Conservation (phyloP, 2,888 invertebrate species). For the Phyto melanocephala region DNA sequence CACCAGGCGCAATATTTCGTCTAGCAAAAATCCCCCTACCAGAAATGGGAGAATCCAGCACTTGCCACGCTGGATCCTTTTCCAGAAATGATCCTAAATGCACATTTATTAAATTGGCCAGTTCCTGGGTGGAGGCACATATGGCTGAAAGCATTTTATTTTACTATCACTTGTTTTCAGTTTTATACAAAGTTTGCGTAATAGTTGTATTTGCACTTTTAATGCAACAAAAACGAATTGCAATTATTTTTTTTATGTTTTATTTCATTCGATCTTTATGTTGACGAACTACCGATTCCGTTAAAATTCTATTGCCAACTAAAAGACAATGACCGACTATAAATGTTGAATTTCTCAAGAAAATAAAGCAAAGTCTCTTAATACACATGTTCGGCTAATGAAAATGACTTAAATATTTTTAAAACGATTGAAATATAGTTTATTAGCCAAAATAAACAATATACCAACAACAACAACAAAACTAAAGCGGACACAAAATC, state of each 20-base stretch:
- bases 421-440: slow-evolving; percentile 24
- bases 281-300: slow-evolving; percentile 34
- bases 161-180: background rate
- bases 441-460: background rate
- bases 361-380: slow-evolving; percentile 34
- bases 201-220: background rate
- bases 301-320: slow-evolving; percentile 41
- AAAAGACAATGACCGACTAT: background rate
- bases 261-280: background rate
- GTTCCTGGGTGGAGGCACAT: slow-evolving; percentile 69
- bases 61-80: slow-evolving; percentile 80
- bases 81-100: slow-evolving; percentile 72
- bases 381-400: slow-evolving; percentile 19
- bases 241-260: too few species aligned
- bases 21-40: slow-evolving; percentile 87
- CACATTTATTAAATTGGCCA: slow-evolving; percentile 71
- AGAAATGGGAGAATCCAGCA: slow-evolving; percentile 82
- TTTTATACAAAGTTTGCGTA: slow-evolving; percentile 25
- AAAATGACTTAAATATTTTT: slow-evolving; percentile 9
- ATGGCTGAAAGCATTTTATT: slow-evolving; percentile 60
- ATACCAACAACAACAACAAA: background rate
- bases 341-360: background rate
- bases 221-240: background rate
- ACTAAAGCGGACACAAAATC: background rate
- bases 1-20: slow-evolving; percentile 83